Base-by-base conservation (phyloP, 2,797 vertebrate species). In the Mycteria americana region DNA sequence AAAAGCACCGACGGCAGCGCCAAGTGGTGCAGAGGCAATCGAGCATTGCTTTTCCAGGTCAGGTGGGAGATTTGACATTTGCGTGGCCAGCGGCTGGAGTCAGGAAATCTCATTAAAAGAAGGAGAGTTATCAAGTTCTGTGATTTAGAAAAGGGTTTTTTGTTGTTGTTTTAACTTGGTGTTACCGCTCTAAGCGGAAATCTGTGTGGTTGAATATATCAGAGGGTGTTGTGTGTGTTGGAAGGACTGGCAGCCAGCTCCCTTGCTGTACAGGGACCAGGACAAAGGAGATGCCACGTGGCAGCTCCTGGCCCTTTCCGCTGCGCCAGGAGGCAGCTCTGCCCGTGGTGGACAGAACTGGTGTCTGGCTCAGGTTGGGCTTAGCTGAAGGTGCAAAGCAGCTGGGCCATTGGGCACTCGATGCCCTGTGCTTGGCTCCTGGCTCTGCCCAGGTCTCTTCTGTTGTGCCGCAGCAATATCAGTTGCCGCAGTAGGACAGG, bases 21-120 rank as follows among this genome's bases (percentile, higher is more conserved):
- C 67, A 31, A 77, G 79, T 11, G 31, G 73, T 48, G 65, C 53
- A 60, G 69, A 59, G 48, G 73, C 83, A 84, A 62, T 41, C 0
- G 9, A 68, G 78, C 64, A 18, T 56, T 75, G 76, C 39, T 73
- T 92, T 93, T 83, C 41, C 69, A 88, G 78, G 69, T 83, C 63
- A 57, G n/a, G 53, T 28, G 46, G 92, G 88, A 94, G 62, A 86
- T 53, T 41, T 64, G 92, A 90, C 89, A 33, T 81, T 79, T 95
- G 79, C 2, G 8, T 45, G 64, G 84, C 79, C 87, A 84, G 69
- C 1, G 4, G 64, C 77, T 89, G 75, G 64, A 85, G 64, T 72
- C 53, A 23, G 86, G 46, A 92, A 95, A 91, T 79, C 68, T 89
- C 84, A 73, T 93, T 95, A 85, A 92, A 93, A 81, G 63, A 18